A percentile compares a stretch with the other conserved stretches of the same genome.
Conservation (phyloP, 2,888 invertebrate species). For the Acleris cristana region DNA sequence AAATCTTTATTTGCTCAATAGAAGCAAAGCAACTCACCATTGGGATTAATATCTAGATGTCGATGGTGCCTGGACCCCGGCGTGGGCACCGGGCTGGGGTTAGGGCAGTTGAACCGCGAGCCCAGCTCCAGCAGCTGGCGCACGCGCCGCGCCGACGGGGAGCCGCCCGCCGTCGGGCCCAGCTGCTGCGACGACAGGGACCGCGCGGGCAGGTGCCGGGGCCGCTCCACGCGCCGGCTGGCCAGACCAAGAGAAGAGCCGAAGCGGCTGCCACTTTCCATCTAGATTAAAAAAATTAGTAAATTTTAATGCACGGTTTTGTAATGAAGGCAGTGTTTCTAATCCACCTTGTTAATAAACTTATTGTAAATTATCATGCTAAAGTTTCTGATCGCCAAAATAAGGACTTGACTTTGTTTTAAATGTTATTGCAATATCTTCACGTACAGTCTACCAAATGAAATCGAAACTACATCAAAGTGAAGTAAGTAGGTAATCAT, state of each 20-base stretch:
- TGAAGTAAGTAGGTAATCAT: too few relatives aligned
- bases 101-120: conserved; percentile 84
- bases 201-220: conserved; percentile 87
- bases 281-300: conserved; percentile 49
- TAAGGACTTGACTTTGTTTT: too few relatives aligned
- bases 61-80: conserved; percentile 91
- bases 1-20: too few relatives aligned
- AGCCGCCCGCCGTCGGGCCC: conserved; percentile 80
- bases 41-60: conserved; percentile 94
- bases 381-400: too few relatives aligned
- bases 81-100: conserved; percentile 89
- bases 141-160: conserved; percentile 91
- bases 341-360: too few relatives aligned
- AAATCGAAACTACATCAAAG: too few relatives aligned
- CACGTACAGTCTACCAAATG: too few relatives aligned
- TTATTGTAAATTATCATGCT: too few relatives aligned
- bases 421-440: too few relatives aligned
- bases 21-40: conserved; percentile 85
- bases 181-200: conserved; percentile 90
- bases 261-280: conserved; percentile 85
- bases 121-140: conserved; percentile 90
- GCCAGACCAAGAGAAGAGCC: conserved; percentile 82
- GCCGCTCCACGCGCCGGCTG: conserved; percentile 81
- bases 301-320: background rate
- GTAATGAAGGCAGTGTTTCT: too few relatives aligned